Evolutionary conservation across 1,140 invertebrate species (phyloP), one percentile per base, ranked within the genome.

Genomic region (Pseudachorutes palmiensis): DNA sequence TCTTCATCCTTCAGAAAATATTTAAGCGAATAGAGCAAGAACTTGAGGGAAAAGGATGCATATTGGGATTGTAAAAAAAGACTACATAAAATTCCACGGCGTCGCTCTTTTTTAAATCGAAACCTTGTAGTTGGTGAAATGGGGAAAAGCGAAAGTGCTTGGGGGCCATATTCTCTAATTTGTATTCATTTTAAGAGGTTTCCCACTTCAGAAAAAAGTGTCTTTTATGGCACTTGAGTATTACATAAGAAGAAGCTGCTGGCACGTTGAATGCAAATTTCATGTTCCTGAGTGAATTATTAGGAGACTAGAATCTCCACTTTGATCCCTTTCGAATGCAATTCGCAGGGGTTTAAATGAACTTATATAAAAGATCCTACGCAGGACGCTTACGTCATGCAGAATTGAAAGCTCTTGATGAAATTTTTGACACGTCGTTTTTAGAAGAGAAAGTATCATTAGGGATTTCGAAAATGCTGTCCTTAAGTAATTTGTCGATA

Each of bases 101-200:
- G n/a, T n/a, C n/a, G n/a, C n/a, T n/a, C n/a, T n/a, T n/a, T n/a
- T n/a, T n/a, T n/a, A n/a, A n/a, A n/a, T n/a, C n/a, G n/a, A n/a
- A n/a, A n/a, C n/a, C n/a, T n/a, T n/a, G n/a, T n/a, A n/a, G n/a
- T n/a, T n/a, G n/a, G n/a, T n/a, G n/a, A n/a, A n/a, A n/a, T n/a
- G n/a, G n/a, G n/a, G n/a, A n/a, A n/a, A 55, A 24, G 24, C 3
- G 24, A 55, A 55, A 16, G 51, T 24, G 12, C 51, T 5, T 14
- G 24, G 51, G 51, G 12, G 24, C 51, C 24, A 55, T 55, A 19
- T 22, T 55, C 24, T 24, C 51, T 55, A 55, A 55, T 55, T 55
- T 24, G 24, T 55, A 55, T 55, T 55, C 51, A 55, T 55, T 55
- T 55, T 55, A 55, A 55, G 51, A 16, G 51, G 51, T 55, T 55